Evolutionary conservation across 2,797 vertebrate species (phyloP).

Genomic region (Loriculus beryllinus): DNA sequence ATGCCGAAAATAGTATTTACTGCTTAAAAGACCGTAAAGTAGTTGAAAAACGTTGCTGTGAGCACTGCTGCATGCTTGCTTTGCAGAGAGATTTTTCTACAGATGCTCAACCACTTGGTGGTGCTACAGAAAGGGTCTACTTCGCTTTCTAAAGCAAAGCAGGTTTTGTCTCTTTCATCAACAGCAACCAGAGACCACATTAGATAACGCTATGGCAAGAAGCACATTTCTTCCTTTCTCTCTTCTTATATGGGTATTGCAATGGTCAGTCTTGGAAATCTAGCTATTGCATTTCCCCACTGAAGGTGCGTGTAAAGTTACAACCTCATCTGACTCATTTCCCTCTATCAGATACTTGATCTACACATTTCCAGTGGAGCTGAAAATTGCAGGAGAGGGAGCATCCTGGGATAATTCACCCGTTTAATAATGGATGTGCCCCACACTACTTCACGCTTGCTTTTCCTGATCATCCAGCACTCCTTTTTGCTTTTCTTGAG

Average conservation of each 20-base stretch:
- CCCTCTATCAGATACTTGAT: neutral
- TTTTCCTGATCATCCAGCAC: neutral
- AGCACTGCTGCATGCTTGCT: neutral
- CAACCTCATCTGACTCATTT: neutral
- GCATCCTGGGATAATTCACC: neutral
- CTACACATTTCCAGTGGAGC: neutral
- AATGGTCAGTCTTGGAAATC: neutral
- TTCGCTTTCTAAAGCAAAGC: neutral
- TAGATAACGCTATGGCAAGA: neutral
- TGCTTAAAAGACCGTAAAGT: neutral
- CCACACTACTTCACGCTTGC: neutral
- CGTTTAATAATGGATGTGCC: neutral
- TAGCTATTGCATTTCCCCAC: neutral
- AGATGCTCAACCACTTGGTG: slow-evolving; percentile 66
- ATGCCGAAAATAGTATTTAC: neutral
- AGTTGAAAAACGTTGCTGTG: neutral
- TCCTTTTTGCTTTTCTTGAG: neutral
- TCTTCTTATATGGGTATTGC: neutral
- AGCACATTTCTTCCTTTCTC: neutral
- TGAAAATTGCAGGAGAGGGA: neutral
- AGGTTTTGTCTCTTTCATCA: neutral
- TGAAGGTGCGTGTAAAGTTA: neutral
- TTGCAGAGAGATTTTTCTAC: neutral
- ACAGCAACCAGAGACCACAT: neutral
- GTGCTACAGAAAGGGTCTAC: slow-evolving; percentile 49